A percentile compares a stretch with the other conserved stretches of the same genome.
phyloP scores from a whole-genome alignment of 2,797 vertebrate genomes.

The Sebastiscus albofasciatus region DNA sequence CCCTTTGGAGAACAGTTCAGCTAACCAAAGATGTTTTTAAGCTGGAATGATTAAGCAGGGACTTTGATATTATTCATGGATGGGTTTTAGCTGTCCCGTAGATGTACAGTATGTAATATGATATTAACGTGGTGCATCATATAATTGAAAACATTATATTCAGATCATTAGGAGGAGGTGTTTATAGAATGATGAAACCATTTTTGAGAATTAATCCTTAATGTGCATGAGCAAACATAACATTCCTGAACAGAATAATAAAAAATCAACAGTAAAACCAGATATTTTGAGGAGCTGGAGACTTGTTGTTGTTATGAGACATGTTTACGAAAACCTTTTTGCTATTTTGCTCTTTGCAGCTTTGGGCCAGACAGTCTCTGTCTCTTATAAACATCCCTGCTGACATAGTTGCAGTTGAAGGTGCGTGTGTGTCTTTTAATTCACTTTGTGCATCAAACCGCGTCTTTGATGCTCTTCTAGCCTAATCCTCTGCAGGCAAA shows the following conservation, averaged over 20 bases:
- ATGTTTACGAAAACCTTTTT: constrained; percentile 9
- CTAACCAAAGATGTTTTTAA: neutral
- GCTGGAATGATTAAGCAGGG: neutral
- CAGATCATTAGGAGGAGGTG: neutral
- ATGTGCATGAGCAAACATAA: neutral
- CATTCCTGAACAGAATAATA: neutral
- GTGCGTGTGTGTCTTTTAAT: constrained; percentile 57
- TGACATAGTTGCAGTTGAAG: constrained; percentile 45
- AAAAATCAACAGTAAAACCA: neutral
- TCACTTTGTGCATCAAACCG: constrained; percentile 66
- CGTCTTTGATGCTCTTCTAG: constrained; percentile 70
- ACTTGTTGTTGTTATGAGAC: constrained; percentile 4
- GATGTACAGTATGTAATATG: neutral
- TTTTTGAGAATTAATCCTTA: neutral
- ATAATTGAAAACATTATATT: neutral
- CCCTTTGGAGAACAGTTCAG: neutral
- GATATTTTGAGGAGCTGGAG: neutral
- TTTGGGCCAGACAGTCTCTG: constrained; percentile 31
- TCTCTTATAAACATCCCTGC: constrained; percentile 44
- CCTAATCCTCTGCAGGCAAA: constrained; percentile 69
- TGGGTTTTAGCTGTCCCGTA: neutral
- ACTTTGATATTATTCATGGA: neutral
- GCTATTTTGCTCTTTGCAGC: constrained; percentile 23
- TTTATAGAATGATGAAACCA: neutral
- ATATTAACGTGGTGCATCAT: neutral